Conservation (phyloP, 2,797 vertebrate genomes). For the Pampus argenteus region DNA sequence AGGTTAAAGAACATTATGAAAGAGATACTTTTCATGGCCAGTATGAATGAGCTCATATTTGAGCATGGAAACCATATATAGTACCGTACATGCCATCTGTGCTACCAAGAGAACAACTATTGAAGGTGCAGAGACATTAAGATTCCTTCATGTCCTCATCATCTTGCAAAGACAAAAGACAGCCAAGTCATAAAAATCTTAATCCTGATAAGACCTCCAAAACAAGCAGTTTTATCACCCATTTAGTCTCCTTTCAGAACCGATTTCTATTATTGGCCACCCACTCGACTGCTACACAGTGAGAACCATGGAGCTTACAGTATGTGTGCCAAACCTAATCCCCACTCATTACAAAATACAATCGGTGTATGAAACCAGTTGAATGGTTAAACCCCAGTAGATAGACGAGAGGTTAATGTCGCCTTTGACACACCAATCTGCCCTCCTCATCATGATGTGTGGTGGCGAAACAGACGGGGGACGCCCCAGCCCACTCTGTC, state of each 20-base stretch:
- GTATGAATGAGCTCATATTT: no score
- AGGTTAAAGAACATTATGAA: no score
- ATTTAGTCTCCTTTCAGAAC: conserved; percentile 21
- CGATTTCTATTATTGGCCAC: conserved; percentile 42
- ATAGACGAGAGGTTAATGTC: conserved; percentile 76
- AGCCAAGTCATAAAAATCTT: conserved; percentile 41
- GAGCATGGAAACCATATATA: no score
- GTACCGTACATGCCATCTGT: no score
- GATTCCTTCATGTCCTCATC: conserved; percentile 22
- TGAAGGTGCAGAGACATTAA: no score
- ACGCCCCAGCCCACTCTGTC: conserved; percentile 58
- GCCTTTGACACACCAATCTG: conserved; percentile 66
- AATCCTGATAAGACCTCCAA: conserved; percentile 26
- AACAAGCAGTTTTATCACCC: conserved; percentile 42
- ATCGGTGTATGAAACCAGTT: conserved; percentile 76
- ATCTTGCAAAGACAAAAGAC: conserved; percentile 18
- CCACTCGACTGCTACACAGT: conserved; percentile 30
- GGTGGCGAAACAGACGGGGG: conserved; percentile 73
- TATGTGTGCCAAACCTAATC: conserved; percentile 59
- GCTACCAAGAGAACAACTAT: no score
- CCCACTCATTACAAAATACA: conserved; percentile 67
- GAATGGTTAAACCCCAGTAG: conserved; percentile 63
- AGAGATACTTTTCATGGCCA: no score
- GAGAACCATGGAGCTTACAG: conserved; percentile 22
- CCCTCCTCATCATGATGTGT: conserved; percentile 65